Conservation (phyloP, 2,888 invertebrate species). For the Pardosa pseudoannulata region DNA sequence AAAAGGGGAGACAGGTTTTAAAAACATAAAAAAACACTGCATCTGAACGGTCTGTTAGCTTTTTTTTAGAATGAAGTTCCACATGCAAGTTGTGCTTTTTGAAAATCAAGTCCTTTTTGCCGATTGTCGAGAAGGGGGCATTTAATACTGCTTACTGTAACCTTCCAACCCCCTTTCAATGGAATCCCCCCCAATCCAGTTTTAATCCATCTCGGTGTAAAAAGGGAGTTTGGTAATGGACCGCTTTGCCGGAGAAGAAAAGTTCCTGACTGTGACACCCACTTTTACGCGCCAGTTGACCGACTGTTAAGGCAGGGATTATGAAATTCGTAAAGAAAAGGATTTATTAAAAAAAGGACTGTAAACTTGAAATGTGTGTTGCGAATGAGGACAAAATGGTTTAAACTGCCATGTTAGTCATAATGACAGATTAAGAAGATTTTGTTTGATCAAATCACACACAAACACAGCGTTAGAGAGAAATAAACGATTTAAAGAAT, state of each 20-base stretch:
- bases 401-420: no score
- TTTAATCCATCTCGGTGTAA: slow-evolving; percentile 46
- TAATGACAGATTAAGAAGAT: no score
- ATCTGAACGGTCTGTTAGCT: neutral
- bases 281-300: neutral
- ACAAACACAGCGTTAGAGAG: no score
- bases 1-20: neutral
- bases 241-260: slow-evolving; percentile 17
- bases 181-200: neutral
- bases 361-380: no score
- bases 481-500: no score
- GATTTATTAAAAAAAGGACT: no score
- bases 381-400: no score
- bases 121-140: neutral
- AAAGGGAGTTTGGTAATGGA: slow-evolving; percentile 44
- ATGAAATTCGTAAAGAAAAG: neutral
- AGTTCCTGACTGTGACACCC: neutral
- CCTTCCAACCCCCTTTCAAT: neutral
- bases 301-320: neutral
- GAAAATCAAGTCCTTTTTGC: neutral
- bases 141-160: slow-evolving; percentile 2
- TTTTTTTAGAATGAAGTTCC: slow-evolving; percentile 2
- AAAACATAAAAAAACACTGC: neutral
- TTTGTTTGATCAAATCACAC: no score
- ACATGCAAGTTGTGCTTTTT: neutral